phyloP scores from a whole-genome alignment of 2,888 invertebrate genomes.

The Ophion ventricosus region DNA sequence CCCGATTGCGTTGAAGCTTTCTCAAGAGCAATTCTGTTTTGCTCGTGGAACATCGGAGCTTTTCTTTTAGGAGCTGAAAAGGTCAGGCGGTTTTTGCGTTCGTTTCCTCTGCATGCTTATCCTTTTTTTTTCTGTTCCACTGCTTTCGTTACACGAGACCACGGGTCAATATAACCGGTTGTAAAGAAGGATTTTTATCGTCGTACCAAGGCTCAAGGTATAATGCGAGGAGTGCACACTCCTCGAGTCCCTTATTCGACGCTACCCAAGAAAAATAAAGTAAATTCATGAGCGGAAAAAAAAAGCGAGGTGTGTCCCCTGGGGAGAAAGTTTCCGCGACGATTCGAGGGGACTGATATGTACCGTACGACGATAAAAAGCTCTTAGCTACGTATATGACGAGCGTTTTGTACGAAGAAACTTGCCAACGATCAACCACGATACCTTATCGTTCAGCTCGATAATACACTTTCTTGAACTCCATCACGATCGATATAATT shows the following conservation, averaged over 20 bases:
- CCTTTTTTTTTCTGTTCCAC: not conserved
- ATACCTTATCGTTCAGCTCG: conserved; percentile 42
- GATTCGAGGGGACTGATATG: not conserved
- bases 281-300: conserved; percentile 10
- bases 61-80: conserved; percentile 25
- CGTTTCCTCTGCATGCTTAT: conserved; percentile 12
- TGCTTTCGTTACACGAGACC: conserved; percentile 27
- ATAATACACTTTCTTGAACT: conserved; percentile 15
- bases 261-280: conserved; percentile 4
- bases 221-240: conserved; percentile 26
- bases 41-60: not conserved
- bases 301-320: conserved; percentile 8
- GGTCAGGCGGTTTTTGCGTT: conserved; percentile 37
- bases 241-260: conserved; percentile 19
- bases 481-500: conserved; percentile 7
- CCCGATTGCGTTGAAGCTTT: not conserved
- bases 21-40: too few species aligned
- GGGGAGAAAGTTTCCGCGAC: not conserved
- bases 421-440: conserved; percentile 17
- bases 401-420: conserved; percentile 10
- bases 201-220: conserved; percentile 11
- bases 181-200: conserved; percentile 49
- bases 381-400: conserved; percentile 8
- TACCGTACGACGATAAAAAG: conserved; percentile 24
- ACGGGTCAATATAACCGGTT: conserved; percentile 50